A percentile compares a stretch with the other conserved stretches of the same genome.
Evolutionary conservation across 2,113 vertebrate genomes (phyloP).

Genomic region (Trachemys scripta): DNA sequence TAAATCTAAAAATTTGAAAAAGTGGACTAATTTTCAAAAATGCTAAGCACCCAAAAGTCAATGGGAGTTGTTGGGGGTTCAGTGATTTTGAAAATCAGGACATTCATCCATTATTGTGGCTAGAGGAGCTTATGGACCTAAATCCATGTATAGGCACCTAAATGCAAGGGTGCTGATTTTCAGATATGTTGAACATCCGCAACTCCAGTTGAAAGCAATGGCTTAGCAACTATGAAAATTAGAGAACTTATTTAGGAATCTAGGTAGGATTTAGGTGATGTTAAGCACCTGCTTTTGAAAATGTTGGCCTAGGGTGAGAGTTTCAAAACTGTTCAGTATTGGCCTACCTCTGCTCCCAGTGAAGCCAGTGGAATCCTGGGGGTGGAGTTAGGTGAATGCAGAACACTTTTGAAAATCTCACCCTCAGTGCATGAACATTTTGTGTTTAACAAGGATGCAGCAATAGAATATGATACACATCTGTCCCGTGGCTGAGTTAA

Average conservation of each 20-base stretch:
- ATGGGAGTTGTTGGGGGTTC: constrained; percentile 49
- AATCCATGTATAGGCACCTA: constrained; percentile 32
- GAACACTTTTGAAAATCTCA: constrained; percentile 57
- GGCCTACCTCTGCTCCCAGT: not conserved
- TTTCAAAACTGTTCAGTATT: not conserved
- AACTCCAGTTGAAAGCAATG: not conserved
- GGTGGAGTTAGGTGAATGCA: constrained; percentile 64
- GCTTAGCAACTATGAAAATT: accelerated
- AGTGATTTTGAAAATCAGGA: constrained; percentile 70
- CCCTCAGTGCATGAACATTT: constrained; percentile 62
- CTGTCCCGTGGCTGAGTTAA: constrained; percentile 55
- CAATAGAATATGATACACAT: constrained; percentile 68
- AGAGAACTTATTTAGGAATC: not conserved
- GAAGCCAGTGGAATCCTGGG: not conserved
- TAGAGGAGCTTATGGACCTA: constrained; percentile 57
- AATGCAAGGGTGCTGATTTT: constrained; percentile 51
- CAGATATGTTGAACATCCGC: not conserved
- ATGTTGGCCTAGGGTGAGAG: accelerated
- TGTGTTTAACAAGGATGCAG: constrained; percentile 61
- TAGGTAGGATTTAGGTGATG: not conserved
- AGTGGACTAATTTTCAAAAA: constrained; percentile 51
- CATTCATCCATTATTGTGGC: constrained; percentile 44
- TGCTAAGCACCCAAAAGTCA: constrained; percentile 58
- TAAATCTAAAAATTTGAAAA: not conserved
- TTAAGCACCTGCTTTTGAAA: not conserved